phyloP scores from a whole-genome alignment of 2,888 invertebrate species.

The Acrobasis suavella region DNA sequence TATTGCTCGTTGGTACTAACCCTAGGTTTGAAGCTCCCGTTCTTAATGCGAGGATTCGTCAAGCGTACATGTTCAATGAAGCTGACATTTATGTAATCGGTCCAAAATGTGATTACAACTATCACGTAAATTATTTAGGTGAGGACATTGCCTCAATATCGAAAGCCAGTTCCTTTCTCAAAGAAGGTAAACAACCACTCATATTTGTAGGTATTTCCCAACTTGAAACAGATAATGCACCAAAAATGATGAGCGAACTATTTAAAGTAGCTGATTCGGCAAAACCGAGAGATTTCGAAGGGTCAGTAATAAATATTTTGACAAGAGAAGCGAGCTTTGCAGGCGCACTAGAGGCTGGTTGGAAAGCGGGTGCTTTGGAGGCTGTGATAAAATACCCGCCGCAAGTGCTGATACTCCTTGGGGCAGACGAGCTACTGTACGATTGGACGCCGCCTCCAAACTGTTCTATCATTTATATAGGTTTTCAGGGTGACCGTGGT shows the following conservation, averaged over 20 bases:
- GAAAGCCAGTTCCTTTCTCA: conserved; percentile 36
- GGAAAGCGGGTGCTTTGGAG: conserved; percentile 86
- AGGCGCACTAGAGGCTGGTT: conserved; percentile 97
- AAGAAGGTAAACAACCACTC: conserved; percentile 56
- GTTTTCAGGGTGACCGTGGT: conserved; percentile 97
- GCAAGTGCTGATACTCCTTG: conserved; percentile 92
- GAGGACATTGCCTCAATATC: conserved; percentile 39
- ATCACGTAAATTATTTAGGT: conserved; percentile 73
- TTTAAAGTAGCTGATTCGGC: conserved; percentile 34
- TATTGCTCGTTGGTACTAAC: conserved; percentile 97
- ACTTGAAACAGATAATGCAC: conserved; percentile 41
- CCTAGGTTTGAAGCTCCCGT: conserved; percentile 98
- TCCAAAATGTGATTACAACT: conserved; percentile 94
- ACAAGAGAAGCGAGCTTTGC: conserved; percentile 96
- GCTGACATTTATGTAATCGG: conserved; percentile 93
- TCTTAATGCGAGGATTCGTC: conserved; percentile 96
- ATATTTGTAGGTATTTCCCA: conserved; percentile 66
- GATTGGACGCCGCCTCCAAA: conserved; percentile 88
- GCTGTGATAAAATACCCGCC: conserved; percentile 85
- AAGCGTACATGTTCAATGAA: conserved; percentile 95
- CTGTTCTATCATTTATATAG: conserved; percentile 92
- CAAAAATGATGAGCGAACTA: conserved; percentile 47
- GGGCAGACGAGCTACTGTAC: conserved; percentile 94
- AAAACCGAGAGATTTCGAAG: conserved; percentile 33
- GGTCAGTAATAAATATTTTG: conserved; percentile 90